A percentile compares a stretch with the other conserved stretches of the same genome.
Conservation (phyloP, 2,113 vertebrate genomes). For the Zosterops pallidus region DNA sequence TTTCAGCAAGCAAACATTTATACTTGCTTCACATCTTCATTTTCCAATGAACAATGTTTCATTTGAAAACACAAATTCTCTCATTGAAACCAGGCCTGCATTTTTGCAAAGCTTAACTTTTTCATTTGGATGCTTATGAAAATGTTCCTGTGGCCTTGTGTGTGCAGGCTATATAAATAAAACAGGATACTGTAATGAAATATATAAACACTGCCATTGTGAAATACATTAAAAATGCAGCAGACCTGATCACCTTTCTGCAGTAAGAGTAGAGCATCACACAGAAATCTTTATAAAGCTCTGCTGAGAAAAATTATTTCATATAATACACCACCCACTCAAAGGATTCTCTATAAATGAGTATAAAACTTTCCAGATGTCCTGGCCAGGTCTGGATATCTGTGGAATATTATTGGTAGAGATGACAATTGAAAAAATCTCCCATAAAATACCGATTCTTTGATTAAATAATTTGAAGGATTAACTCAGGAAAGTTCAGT, state of each 20-base stretch:
- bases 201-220: not conserved
- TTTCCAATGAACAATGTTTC: not conserved
- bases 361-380: not conserved
- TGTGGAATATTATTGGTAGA: not conserved
- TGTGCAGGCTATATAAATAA: not conserved
- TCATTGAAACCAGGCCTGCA: not conserved
- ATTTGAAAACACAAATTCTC: not conserved
- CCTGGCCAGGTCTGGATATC: not conserved
- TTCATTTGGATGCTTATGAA: not conserved
- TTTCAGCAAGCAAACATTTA: not conserved
- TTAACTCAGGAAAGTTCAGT: not conserved
- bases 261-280: not conserved
- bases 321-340: not conserved
- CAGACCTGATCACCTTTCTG: not conserved
- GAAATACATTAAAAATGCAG: not conserved
- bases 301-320: not conserved
- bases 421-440: not conserved
- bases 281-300: not conserved
- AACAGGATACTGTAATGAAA: not conserved
- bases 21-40: not conserved
- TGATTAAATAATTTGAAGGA: not conserved
- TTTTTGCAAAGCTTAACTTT: not conserved
- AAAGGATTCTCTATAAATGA: not conserved
- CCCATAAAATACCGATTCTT: not conserved
- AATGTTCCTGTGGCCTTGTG: not conserved